A percentile compares a stretch with the other conserved stretches of the same genome.
Conservation (phyloP, 2,113 vertebrate species). For the Brienomyrus brachyistius region DNA sequence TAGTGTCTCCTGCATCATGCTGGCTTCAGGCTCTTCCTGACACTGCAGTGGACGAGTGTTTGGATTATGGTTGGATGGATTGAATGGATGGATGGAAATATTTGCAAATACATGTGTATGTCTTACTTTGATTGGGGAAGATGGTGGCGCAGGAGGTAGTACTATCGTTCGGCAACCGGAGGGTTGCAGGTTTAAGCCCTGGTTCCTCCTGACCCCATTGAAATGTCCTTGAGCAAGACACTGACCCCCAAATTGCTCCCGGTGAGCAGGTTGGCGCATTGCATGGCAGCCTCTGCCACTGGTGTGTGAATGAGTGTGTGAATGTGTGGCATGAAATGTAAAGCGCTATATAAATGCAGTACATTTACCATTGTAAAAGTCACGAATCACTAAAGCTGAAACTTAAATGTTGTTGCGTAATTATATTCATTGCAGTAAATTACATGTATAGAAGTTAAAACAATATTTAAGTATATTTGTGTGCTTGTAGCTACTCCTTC, state of each 20-base stretch:
- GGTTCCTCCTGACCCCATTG: too few relatives aligned
- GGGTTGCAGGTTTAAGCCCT: too few relatives aligned
- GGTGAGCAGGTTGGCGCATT: too few relatives aligned
- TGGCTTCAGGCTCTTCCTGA: background rate
- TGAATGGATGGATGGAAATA: background rate
- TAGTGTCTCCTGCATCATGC: background rate
- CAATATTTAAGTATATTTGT: background rate
- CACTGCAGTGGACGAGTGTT: background rate
- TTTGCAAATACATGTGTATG: background rate
- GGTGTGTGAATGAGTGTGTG: too few relatives aligned
- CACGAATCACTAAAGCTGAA: background rate
- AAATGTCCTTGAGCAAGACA: too few relatives aligned
- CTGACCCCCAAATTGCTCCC: too few relatives aligned
- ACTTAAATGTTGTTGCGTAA: background rate
- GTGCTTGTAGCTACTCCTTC: background rate
- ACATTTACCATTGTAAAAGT: background rate
- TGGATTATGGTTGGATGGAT: background rate
- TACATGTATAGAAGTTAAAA: background rate
- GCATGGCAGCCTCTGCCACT: too few relatives aligned
- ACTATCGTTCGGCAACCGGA: too few relatives aligned
- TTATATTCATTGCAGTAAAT: background rate
- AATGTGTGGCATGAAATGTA: too few relatives aligned
- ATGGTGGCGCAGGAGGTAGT: too few relatives aligned
- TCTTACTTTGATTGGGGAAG: background rate
- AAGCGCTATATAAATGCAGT: too few relatives aligned